Conservation (phyloP, 2,797 vertebrate genomes). For the Cynopterus sphinx region DNA sequence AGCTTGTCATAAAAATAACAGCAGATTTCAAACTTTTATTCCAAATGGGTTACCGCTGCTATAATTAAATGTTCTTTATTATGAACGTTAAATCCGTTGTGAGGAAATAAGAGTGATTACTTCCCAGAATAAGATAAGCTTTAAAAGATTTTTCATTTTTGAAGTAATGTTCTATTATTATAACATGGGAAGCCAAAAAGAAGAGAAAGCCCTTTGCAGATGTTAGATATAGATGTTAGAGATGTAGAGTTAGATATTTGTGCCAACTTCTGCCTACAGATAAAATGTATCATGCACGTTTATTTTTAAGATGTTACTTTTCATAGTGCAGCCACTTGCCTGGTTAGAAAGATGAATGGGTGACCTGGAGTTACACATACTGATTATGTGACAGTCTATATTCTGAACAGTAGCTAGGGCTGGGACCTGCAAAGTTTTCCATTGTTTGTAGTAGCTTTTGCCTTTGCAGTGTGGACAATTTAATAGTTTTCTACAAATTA, state of each 20-base stretch:
- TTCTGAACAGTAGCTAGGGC: not conserved
- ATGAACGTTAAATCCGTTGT: constrained; percentile 54
- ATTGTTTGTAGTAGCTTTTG: not conserved
- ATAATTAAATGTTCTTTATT: constrained; percentile 54
- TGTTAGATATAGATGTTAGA: not conserved
- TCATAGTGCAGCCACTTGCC: not conserved
- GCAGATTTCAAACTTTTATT: constrained; percentile 49
- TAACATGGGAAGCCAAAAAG: not conserved
- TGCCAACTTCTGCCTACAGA: not conserved
- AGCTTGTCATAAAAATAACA: constrained; percentile 51
- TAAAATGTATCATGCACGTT: constrained; percentile 5
- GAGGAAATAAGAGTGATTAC: constrained; percentile 49
- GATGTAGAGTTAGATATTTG: not conserved
- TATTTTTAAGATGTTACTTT: constrained; percentile 52
- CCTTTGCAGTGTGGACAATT: not conserved
- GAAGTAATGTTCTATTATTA: not conserved
- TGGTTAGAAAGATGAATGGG: constrained; percentile 60
- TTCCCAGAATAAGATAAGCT: constrained; percentile 38
- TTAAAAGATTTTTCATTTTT: constrained; percentile 28
- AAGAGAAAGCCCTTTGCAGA: not conserved
- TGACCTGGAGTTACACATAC: constrained; percentile 47
- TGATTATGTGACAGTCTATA: constrained; percentile 49
- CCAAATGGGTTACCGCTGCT: constrained; percentile 5
- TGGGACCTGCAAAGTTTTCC: constrained; percentile 26
- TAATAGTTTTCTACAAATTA: constrained; percentile 70